phyloP scores from a whole-genome alignment of 2,113 vertebrate genomes.

The Petrocephalus zakoni region DNA sequence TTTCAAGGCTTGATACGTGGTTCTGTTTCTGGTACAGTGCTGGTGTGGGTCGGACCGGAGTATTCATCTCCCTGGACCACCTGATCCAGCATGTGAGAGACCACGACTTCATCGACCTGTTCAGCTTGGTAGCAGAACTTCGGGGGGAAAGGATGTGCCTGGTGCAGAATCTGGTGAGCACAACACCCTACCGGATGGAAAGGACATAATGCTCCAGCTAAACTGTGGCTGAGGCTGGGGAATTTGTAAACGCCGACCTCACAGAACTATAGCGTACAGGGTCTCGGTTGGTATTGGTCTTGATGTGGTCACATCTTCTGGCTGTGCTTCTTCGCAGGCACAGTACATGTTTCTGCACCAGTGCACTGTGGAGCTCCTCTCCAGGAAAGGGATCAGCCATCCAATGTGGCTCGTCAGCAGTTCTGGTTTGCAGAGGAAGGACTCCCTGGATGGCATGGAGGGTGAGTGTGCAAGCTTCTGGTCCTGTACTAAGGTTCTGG shows the following conservation, averaged over 20 bases:
- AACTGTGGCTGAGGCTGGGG: neutral
- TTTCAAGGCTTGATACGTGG: neutral
- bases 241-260: neutral
- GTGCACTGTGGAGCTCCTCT: slow-evolving; percentile 84
- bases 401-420: slow-evolving; percentile 93
- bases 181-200: neutral
- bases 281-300: neutral
- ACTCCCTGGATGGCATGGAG: slow-evolving; percentile 96
- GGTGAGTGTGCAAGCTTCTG: slow-evolving; percentile 58
- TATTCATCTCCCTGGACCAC: slow-evolving; percentile 74
- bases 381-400: slow-evolving; percentile 81
- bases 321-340: slow-evolving; percentile 59
- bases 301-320: neutral
- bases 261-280: neutral
- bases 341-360: slow-evolving; percentile 97
- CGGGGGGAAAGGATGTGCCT: slow-evolving; percentile 38
- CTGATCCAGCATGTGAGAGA: slow-evolving; percentile 73
- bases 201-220: neutral
- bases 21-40: slow-evolving; percentile 51
- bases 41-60: slow-evolving; percentile 74
- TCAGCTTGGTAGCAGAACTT: slow-evolving; percentile 72
- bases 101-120: slow-evolving; percentile 78
- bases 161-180: slow-evolving; percentile 26
- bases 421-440: slow-evolving; percentile 94
- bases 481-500: neutral